These are phyloP conservation scores for Abscondita cerata DNA, from an alignment of 2,888 invertebrate species.

Conservation along the genomic window DNA sequence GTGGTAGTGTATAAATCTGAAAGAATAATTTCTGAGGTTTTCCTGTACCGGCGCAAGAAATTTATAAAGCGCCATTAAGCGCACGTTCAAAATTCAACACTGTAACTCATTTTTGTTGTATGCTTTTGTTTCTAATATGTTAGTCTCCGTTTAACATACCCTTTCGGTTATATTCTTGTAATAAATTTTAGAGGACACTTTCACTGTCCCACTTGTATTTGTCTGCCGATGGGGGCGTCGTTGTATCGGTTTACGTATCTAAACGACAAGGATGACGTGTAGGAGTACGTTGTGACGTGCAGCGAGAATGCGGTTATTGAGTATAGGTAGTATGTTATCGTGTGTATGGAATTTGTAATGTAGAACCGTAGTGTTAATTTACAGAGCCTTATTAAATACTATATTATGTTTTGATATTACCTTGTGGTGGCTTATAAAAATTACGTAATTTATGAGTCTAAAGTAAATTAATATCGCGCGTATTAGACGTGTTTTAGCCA, in stretches of 20 bases:
- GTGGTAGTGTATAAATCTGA: conserved; percentile 4
- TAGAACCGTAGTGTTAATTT: conserved; percentile 56
- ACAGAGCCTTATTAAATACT: conserved; percentile 59
- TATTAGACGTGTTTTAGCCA: conserved; percentile 32
- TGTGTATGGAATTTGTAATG: conserved; percentile 58
- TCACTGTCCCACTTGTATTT: conserved; percentile 46
- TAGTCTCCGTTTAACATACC: conserved; percentile 40
- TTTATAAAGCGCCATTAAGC: conserved; percentile 24
- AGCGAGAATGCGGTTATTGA: conserved; percentile 40
- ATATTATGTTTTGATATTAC: conserved; percentile 59
- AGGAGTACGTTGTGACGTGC: conserved; percentile 24
- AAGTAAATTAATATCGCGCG: conserved; percentile 51
- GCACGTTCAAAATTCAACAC: conserved; percentile 13
- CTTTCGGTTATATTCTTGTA: conserved; percentile 52
- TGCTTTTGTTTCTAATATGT: conserved; percentile 15
- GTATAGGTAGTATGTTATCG: conserved; percentile 55
- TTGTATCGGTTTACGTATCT: background rate
- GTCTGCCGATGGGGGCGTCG: conserved; percentile 41
- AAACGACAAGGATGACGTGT: conserved; percentile 1
- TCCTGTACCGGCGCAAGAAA: conserved; percentile 11
- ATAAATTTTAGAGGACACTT: conserved; percentile 54
- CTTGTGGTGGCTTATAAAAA: conserved; percentile 54
- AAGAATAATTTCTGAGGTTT: conserved; percentile 13
- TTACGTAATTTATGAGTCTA: conserved; percentile 52
- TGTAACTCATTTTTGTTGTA: conserved; percentile 10